Conservation (phyloP, 2,888 invertebrate species). For the Fabriciana adippe region DNA sequence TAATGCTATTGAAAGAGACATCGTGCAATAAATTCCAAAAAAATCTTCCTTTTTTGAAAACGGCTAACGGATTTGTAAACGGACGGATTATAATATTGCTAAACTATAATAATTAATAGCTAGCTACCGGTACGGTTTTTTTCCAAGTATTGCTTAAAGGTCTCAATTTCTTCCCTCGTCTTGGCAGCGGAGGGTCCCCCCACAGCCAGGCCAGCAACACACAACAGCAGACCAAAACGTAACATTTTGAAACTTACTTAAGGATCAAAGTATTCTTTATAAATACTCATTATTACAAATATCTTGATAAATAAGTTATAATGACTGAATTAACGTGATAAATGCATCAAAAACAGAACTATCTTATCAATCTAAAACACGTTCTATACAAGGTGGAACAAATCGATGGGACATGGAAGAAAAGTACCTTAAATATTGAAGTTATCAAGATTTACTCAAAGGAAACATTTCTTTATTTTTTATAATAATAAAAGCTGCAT, state of each 20-base stretch:
- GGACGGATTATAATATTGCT: neutral
- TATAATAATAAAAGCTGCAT: no score
- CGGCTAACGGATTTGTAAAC: no score
- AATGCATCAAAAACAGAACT: neutral
- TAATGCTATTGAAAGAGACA: no score
- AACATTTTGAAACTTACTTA: constrained; percentile 48
- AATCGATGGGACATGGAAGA: no score
- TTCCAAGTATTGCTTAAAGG: constrained; percentile 62
- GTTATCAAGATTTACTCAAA: no score
- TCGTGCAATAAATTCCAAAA: no score
- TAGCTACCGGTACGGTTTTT: constrained; percentile 40
- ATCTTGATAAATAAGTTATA: constrained; percentile 13
- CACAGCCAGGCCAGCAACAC: constrained; percentile 48
- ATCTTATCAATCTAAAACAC: constrained; percentile 8
- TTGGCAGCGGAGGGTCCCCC: constrained; percentile 56
- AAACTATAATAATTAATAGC: neutral
- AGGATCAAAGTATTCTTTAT: neutral
- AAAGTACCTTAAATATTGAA: no score
- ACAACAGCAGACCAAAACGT: constrained; percentile 47
- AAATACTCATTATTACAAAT: neutral
- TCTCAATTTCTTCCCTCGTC: constrained; percentile 59
- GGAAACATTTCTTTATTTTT: no score
- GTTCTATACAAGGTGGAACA: neutral
- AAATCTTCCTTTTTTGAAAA: no score
- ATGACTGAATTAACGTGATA: constrained; percentile 8